Base-by-base conservation (phyloP, 2,113 vertebrate genomes). In the Epinephelus lanceolatus region DNA sequence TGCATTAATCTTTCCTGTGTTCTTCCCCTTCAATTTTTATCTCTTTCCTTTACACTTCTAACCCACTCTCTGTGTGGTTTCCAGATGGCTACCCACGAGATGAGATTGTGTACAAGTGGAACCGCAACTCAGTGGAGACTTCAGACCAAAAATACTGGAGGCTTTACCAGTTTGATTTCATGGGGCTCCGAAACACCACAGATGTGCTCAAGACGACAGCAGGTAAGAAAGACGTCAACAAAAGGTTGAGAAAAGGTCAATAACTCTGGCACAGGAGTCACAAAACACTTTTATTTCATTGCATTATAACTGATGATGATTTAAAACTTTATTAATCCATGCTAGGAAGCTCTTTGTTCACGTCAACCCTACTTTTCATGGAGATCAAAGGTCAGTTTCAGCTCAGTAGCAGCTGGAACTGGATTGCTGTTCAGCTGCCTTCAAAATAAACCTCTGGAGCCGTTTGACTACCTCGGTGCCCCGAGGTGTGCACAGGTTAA, bases 151-250 rank as follows among this genome's bases (percentile, higher is more conserved):
- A 98, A 62, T 98, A 97, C 82, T 99, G 98, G 98, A 93, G 98
- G 75, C 97, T 99, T 5, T 99, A 99, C 90, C 98, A 99, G 91
- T 99, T 99, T 92, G 98, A 99, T 78, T 99, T 99, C 93, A 97
- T 98, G 97, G 98, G 98, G 73, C 96, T 99, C 71, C 93, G 97
- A 88, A 99, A 99, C 92, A 97, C 96, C 25, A 97, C 97, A 0
- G 97, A 98, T 68, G 93, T 96, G 59, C 95, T 99, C 83, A 95
- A 95, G 23, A 99, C 98, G 0, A 97, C 97, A 76, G 95, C 98
- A 94, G 98, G 98, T 99, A 94, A 87, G 78, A 23, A n/a, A 47
- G 12, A 12, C 1, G 17, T 11, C n/a, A 8, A 21, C 4, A 19
- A 12, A 51, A 11, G 67, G 17, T 62, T 12, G 11, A 45, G 42